Base-by-base conservation (phyloP, 37 sponge, comb jelly and placozoan genomes). In the Petrosia ficiformis region DNA sequence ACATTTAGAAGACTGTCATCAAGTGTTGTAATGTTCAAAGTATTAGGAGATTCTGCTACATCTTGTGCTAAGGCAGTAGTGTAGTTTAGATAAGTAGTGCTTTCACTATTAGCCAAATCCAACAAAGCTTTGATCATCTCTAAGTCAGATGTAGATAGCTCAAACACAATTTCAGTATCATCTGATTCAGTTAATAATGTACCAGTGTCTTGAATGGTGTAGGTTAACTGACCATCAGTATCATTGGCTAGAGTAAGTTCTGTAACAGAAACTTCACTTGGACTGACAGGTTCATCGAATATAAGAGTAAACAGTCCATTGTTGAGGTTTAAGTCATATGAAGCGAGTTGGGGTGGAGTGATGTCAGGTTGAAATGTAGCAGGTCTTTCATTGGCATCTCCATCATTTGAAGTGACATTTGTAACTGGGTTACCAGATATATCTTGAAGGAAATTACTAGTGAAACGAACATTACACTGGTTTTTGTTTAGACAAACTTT, bases 231-330 rank as follows among this genome's bases (percentile, higher is more conserved):
- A 19, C 67, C 80, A 59, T 77, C 43, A 37, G 67, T 52, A 26
- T 70, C 66, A 61, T 78, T 77, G 42, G 85, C 71, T 31, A 92
- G 25, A 5, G 91, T 91, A 6, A 91, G 79, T 28, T 84, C 68
- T 22, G 43, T 76, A 1, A 65, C 37, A 31, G 71, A 73, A 4
- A 92, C 63, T 26, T 36, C 31, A 41, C 37, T 64, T 42, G 56
- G 71, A 28, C 52, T 79, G 42, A 95, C 85, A 37, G 96, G 89
- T 65, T 95, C 96, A 72, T 88, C 83, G 76, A 95, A 95, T 2
- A 64, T 42, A 28, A 95, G 77, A 5, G 60, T 71, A 26, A 95
- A 41, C 16, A 67, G 54, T 16, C 85, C 90, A 32, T 22, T 76
- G 70, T 86, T 79, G 39, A 92, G 75, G 36, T 95, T 78, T 10